phyloP scores from a whole-genome alignment of 2,797 vertebrate genomes.

The Trachops cirrhosus region DNA sequence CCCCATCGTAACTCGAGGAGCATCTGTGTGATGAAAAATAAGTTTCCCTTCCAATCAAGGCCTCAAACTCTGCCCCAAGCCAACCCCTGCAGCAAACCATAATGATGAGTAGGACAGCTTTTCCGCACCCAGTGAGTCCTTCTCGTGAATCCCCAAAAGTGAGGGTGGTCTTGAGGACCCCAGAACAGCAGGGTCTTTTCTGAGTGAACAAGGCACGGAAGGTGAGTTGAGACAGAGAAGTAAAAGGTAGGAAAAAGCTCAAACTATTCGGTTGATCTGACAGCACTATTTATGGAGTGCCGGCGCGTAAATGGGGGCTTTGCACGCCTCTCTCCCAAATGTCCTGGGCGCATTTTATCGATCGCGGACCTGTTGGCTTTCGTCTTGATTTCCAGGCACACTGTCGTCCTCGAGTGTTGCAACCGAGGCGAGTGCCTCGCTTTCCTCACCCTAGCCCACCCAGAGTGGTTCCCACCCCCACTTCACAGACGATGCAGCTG shows the following conservation, averaged over 20 bases:
- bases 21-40: background rate
- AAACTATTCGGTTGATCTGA: fast-evolving
- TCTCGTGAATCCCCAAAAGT: background rate
- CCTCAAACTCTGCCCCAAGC: background rate
- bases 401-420: fast-evolving
- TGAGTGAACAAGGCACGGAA: background rate
- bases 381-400: background rate
- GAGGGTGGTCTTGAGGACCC: background rate
- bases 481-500: background rate
- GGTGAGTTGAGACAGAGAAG: background rate
- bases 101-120: background rate
- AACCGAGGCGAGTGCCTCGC: fast-evolving
- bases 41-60: background rate
- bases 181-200: background rate
- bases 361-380: fast-evolving
- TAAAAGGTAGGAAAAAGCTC: background rate
- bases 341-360: background rate
- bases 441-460: background rate
- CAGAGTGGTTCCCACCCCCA: background rate
- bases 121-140: background rate
- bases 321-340: background rate
- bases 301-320: no score
- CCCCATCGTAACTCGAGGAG: background rate
- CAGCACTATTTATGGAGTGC: background rate
- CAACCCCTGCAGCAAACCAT: background rate